phyloP scores from a whole-genome alignment of 2,888 invertebrate genomes.

The Oscheius myriophilus region DNA sequence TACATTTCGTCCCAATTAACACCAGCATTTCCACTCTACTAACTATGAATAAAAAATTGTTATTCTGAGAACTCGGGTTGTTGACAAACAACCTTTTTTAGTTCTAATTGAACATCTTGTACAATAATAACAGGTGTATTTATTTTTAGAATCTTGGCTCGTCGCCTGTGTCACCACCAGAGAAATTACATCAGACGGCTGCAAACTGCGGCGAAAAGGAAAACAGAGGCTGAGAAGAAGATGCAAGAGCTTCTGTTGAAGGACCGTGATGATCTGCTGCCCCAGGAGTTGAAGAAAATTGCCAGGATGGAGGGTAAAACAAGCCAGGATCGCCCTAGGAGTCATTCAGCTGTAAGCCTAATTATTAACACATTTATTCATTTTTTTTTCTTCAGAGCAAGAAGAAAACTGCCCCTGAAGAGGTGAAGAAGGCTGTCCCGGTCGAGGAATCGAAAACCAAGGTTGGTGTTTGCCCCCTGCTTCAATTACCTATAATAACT shows the following conservation, averaged over 20 bases:
- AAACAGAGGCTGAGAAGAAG: slow-evolving; percentile 15
- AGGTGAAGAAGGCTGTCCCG: not conserved
- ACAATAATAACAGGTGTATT: not conserved
- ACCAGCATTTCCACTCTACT: too few species aligned
- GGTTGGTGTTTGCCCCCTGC: not conserved
- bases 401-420: not conserved
- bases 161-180: slow-evolving; percentile 29
- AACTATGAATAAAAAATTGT: too few species aligned
- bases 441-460: not conserved
- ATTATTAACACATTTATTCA: not conserved
- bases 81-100: not conserved
- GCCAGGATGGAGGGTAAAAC: too few species aligned
- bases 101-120: too few species aligned
- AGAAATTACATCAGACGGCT: slow-evolving; percentile 31
- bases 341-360: too few species aligned
- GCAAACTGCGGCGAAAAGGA: slow-evolving; percentile 29
- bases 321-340: too few species aligned
- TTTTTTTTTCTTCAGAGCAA: not conserved
- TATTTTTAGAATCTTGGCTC: slow-evolving; percentile 23
- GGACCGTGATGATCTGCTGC: not conserved
- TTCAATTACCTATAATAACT: too few species aligned
- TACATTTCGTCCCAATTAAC: too few species aligned
- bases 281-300: not conserved
- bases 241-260: not conserved
- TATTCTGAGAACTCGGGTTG: too few species aligned